Percentiles rank a stretch among this genome's conserved stretches.
Conservation (phyloP, 2,113 vertebrate genomes). For the Seriola aureovittata region DNA sequence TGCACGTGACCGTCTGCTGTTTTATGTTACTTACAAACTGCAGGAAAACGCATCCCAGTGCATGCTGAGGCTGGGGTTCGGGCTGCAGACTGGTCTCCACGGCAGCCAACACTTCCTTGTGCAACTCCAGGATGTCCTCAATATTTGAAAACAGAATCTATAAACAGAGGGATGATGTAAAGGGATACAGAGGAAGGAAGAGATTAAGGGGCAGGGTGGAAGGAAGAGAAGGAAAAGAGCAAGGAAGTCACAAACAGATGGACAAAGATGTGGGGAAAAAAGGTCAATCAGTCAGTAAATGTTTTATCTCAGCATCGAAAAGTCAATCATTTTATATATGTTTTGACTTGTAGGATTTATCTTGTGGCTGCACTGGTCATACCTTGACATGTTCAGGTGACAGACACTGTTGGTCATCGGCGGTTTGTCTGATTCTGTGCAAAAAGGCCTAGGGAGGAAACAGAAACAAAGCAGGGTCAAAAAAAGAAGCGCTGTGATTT, state of each 20-base stretch:
- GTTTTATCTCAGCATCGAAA: neutral
- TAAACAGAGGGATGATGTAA: constrained; percentile 46
- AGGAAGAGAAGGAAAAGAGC: constrained; percentile 25
- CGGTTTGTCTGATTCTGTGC: constrained; percentile 93
- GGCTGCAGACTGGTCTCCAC: constrained; percentile 93
- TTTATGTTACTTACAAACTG: constrained; percentile 92
- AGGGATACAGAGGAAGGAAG: constrained; percentile 47
- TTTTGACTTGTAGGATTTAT: neutral
- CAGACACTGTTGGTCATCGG: constrained; percentile 94
- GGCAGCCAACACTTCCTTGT: constrained; percentile 91
- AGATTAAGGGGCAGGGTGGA: constrained; percentile 35
- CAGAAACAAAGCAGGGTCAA: constrained; percentile 19
- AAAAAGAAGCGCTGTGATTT: neutral
- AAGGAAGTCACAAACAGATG: constrained; percentile 55
- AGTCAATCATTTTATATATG: neutral
- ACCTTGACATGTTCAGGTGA: constrained; percentile 98
- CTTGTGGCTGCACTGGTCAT: constrained; percentile 23
- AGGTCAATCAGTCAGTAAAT: neutral
- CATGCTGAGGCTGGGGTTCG: constrained; percentile 93
- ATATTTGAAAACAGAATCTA: constrained; percentile 99
- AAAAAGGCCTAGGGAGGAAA: constrained; percentile 90
- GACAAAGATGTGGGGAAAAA: neutral
- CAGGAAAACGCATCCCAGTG: constrained; percentile 95
- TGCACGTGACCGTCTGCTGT: constrained; percentile 17
- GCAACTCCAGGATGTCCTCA: constrained; percentile 95